Conservation (phyloP, 2,797 vertebrate genomes). For the Intellagama lesueurii region DNA sequence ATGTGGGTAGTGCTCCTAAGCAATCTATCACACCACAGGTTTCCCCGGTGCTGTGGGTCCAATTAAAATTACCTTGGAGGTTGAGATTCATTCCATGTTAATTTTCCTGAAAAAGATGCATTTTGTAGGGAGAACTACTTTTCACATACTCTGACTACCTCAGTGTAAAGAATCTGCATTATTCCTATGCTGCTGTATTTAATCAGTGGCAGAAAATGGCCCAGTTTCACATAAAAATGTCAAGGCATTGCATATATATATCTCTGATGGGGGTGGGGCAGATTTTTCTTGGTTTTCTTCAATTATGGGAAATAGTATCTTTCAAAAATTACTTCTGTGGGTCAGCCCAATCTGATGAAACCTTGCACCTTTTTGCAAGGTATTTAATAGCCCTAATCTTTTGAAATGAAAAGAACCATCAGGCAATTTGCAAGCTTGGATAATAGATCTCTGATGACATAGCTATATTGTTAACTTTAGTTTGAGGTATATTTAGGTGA, state of each 20-base stretch:
- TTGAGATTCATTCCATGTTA: not conserved
- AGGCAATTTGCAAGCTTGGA: slow-evolving; percentile 14
- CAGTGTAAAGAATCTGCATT: not conserved
- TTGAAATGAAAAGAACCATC: not conserved
- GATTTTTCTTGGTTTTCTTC: slow-evolving; percentile 22
- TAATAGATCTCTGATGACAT: slow-evolving; percentile 27
- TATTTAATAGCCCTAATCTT: slow-evolving; percentile 25
- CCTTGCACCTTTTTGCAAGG: slow-evolving; percentile 5
- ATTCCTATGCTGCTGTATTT: not conserved
- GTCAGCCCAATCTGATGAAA: not conserved
- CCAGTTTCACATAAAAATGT: slow-evolving; percentile 1
- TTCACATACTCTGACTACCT: not conserved
- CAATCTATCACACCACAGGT: not conserved
- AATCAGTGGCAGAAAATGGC: not conserved
- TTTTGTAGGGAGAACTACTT: not conserved
- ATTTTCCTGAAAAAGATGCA: no score
- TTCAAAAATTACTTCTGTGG: not conserved
- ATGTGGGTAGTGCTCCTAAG: not conserved
- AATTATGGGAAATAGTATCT: slow-evolving; percentile 13
- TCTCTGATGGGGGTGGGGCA: fast-evolving
- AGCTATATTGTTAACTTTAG: not conserved
- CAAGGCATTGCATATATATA: not conserved
- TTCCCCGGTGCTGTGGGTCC: not conserved
- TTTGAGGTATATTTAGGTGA: slow-evolving; percentile 9
- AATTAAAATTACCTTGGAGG: not conserved